Conservation (phyloP, 1,140 invertebrate species). For the Hyles vespertilio region DNA sequence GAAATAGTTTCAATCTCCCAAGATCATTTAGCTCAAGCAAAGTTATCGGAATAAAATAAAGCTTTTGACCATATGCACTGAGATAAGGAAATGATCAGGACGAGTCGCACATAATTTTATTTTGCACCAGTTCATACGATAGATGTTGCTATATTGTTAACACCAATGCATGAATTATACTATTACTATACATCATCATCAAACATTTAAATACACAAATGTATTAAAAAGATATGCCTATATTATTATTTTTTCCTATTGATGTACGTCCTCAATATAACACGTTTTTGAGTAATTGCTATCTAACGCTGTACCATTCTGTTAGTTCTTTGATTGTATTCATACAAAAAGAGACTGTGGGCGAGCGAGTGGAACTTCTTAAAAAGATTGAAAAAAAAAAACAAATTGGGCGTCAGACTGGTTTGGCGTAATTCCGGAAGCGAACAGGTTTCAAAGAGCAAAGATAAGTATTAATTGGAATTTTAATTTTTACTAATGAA, state of each 20-base stretch:
- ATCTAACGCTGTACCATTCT: too few species aligned
- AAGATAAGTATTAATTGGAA: conserved; percentile 61
- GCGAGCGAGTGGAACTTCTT: conserved; percentile 32
- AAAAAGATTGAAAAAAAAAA: conserved; percentile 38
- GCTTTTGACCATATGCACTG: not conserved
- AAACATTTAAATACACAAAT: too few species aligned
- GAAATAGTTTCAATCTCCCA: too few species aligned
- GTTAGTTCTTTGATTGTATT: conserved; percentile 10
- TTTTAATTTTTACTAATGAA: conserved; percentile 60
- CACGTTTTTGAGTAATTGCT: too few species aligned
- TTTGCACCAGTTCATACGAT: not conserved
- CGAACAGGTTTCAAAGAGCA: conserved; percentile 51
- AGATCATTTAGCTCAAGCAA: not conserved
- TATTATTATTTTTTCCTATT: too few species aligned
- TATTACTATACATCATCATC: too few species aligned
- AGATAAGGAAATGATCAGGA: not conserved
- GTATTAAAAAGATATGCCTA: too few species aligned
- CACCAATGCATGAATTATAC: too few species aligned
- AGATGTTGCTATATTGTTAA: too few species aligned
- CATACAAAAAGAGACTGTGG: conserved; percentile 28
- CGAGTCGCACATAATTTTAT: not conserved
- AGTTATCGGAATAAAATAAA: conserved; percentile 3
- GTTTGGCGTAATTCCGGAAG: conserved; percentile 69
- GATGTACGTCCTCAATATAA: too few species aligned
- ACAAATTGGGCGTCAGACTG: conserved; percentile 48